phyloP scores from a whole-genome alignment of 2,113 vertebrate genomes.

The Cavia porcellus region DNA sequence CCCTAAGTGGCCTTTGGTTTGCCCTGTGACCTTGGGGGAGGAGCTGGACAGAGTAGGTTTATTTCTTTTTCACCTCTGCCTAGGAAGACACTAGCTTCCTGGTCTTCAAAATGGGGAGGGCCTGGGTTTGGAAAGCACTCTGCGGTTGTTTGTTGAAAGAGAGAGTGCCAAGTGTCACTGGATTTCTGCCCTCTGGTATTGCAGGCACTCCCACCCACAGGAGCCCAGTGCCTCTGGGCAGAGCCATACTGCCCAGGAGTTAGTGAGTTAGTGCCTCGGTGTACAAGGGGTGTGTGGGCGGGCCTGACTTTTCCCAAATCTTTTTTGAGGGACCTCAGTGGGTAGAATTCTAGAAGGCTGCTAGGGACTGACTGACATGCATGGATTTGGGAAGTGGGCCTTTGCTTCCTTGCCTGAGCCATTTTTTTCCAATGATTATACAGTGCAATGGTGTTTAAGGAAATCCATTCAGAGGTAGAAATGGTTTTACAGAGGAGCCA shows the following conservation, averaged over 20 bases:
- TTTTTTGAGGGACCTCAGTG: conserved; percentile 27
- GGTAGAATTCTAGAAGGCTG: neutral
- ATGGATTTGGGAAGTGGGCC: neutral
- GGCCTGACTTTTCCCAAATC: neutral
- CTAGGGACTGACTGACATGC: neutral
- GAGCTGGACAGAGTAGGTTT: neutral
- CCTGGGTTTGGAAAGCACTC: conserved; percentile 58
- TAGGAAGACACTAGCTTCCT: conserved; percentile 54
- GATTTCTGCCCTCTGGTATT: conserved; percentile 71
- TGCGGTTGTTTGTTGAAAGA: conserved; percentile 71
- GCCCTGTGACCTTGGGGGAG: conserved; percentile 49
- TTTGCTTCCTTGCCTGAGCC: conserved; percentile 9
- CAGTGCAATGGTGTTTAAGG: conserved; percentile 2
- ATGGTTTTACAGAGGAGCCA: conserved; percentile 37
- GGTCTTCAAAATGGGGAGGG: conserved; percentile 57
- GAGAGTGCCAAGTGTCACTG: conserved; percentile 75
- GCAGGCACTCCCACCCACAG: neutral
- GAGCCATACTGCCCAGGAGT: neutral
- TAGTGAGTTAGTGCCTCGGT: neutral
- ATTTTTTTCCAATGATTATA: neutral
- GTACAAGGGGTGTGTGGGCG: neutral
- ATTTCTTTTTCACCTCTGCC: conserved; percentile 58
- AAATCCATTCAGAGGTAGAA: conserved; percentile 48
- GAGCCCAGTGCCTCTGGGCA: neutral
- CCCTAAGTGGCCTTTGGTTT: conserved; percentile 43